A percentile compares a stretch with the other conserved stretches of the same genome.
Conservation (phyloP, 2,113 vertebrate genomes). For the Talpa occidentalis region DNA sequence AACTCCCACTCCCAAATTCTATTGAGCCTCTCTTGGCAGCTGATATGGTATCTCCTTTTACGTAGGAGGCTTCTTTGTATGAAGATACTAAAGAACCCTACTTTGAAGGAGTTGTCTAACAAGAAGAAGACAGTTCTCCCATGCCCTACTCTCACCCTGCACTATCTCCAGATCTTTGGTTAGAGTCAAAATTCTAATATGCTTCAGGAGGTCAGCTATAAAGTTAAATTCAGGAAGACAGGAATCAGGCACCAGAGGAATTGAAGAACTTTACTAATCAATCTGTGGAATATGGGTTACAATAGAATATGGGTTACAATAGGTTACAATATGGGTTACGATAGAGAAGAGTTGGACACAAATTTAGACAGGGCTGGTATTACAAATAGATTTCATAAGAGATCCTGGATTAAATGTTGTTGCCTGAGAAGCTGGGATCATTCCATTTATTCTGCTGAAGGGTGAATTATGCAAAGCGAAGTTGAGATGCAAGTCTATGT, state of each 20-base stretch:
- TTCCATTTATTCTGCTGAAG: background rate
- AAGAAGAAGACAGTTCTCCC: background rate
- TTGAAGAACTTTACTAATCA: conserved; percentile 1
- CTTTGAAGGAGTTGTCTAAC: background rate
- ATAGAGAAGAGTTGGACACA: background rate
- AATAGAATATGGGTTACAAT: background rate
- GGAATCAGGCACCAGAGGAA: background rate
- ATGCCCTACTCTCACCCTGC: background rate
- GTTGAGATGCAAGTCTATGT: conserved; percentile 13
- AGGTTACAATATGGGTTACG: too few relatives aligned
- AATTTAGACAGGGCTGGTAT: background rate
- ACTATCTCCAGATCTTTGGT: background rate
- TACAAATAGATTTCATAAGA: background rate
- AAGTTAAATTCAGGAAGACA: conserved; percentile 18
- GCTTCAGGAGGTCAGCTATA: background rate
- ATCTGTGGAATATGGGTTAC: background rate
- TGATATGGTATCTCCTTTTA: background rate
- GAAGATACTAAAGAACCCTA: background rate
- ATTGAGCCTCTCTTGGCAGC: background rate
- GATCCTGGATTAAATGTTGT: background rate
- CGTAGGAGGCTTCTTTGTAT: background rate
- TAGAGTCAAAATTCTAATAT: background rate
- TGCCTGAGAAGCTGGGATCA: conserved; percentile 22
- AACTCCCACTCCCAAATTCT: background rate
- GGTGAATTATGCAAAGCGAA: background rate